phyloP scores from a whole-genome alignment of 2,797 vertebrate genomes.

The Neoniphon sammara region DNA sequence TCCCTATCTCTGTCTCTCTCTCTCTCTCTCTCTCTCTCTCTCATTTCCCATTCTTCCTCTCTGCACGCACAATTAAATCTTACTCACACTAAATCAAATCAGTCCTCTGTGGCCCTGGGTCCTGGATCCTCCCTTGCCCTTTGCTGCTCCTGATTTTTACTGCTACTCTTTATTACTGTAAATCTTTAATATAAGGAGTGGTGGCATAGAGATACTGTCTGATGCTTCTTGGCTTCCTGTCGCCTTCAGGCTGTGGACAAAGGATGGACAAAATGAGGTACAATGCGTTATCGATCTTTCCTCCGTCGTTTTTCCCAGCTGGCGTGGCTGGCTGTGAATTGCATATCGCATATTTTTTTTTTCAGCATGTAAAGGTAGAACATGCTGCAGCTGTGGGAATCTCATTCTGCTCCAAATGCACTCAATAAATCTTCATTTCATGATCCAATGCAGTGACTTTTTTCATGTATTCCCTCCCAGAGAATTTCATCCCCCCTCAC shows the following conservation, averaged over 20 bases:
- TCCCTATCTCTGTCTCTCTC: conserved; percentile 12
- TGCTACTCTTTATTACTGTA: conserved; percentile 56
- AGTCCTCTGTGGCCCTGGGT: conserved; percentile 47
- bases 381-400: conserved; percentile 15
- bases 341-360: conserved; percentile 5
- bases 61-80: conserved; percentile 73
- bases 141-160: conserved; percentile 64
- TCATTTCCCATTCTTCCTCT: conserved; percentile 55
- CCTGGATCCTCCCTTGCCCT: conserved; percentile 49
- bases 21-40: conserved; percentile 42
- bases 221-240: neutral
- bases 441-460: conserved; percentile 36
- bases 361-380: conserved; percentile 29
- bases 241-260: conserved; percentile 18
- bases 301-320: neutral
- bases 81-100: conserved; percentile 69
- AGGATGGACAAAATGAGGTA: conserved; percentile 22
- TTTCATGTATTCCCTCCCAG: conserved; percentile 18
- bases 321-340: neutral
- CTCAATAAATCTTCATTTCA: conserved; percentile 45
- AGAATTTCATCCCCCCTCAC: conserved; percentile 34
- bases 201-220: neutral
- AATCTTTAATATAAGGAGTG: conserved; percentile 33
- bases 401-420: conserved; percentile 9
- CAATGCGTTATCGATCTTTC: conserved; percentile 31